These are phyloP conservation scores for Tetheella fluctuosa DNA, from an alignment of 2,888 invertebrate species.

Conservation along the genomic window DNA sequence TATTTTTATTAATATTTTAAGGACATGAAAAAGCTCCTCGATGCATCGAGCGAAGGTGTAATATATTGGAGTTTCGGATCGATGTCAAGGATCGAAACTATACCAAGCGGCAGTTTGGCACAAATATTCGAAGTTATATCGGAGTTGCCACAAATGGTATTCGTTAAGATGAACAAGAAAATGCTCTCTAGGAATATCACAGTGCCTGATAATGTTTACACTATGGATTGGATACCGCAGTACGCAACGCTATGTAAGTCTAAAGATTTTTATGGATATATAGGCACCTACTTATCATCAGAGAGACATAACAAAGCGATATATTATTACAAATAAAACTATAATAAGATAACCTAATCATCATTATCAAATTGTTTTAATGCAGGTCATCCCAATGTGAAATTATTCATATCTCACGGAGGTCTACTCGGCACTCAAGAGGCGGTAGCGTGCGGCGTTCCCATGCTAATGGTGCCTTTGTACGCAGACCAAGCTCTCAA, in stretches of 20 bases:
- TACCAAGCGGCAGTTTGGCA: constrained; percentile 72
- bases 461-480: constrained; percentile 81
- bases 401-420: constrained; percentile 85
- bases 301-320: no score
- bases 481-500: constrained; percentile 83
- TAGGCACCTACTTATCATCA: neutral
- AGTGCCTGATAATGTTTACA: constrained; percentile 77
- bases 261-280: constrained; percentile 14
- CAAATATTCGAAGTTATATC: constrained; percentile 79
- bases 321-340: neutral
- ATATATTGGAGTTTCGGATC: constrained; percentile 86
- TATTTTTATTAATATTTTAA: constrained; percentile 27
- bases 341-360: neutral
- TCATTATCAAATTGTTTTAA: constrained; percentile 16
- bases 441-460: constrained; percentile 82
- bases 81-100: constrained; percentile 82
- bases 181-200: constrained; percentile 73
- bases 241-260: constrained; percentile 80
- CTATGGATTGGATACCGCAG: constrained; percentile 83
- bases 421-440: constrained; percentile 85
- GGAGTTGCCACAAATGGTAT: constrained; percentile 78
- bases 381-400: constrained; percentile 81
- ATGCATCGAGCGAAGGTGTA: constrained; percentile 76
- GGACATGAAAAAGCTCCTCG: constrained; percentile 72
- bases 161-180: constrained; percentile 81